These are phyloP conservation scores for Phallusia fumigata DNA, from an alignment of 23 tunicate genomes.

Conservation along the genomic window DNA sequence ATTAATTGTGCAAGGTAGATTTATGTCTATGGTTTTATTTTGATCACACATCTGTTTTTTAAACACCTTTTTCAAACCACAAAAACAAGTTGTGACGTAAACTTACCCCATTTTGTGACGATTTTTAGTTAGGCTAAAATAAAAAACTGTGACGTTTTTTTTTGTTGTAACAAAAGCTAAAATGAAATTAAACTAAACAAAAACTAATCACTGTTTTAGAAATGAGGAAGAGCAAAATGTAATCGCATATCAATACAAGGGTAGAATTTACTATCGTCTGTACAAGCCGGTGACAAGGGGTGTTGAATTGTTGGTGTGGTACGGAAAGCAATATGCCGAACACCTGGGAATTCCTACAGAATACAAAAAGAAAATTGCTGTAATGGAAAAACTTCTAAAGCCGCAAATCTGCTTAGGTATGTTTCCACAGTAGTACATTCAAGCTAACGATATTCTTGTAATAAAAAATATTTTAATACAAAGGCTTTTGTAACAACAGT, in stretches of 20 bases:
- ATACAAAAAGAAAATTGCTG: background rate
- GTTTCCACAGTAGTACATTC: background rate
- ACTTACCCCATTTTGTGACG: no score
- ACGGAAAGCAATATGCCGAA: constrained; percentile 72
- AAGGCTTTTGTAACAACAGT: no score
- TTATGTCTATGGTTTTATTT: background rate
- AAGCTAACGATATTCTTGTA: no score
- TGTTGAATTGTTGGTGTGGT: constrained; percentile 72
- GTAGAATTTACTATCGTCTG: constrained; percentile 50
- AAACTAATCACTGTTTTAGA: constrained; percentile 15
- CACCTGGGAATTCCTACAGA: constrained; percentile 53
- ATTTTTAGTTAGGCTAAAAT: no score
- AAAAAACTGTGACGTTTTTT: no score
- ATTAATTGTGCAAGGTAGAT: constrained; percentile 79
- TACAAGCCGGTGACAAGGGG: constrained; percentile 49
- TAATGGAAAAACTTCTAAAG: background rate
- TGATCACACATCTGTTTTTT: no score
- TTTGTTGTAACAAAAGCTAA: no score
- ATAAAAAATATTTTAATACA: no score
- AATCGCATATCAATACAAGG: constrained; percentile 56
- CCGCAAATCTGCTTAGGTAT: background rate
- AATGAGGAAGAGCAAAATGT: constrained; percentile 67
- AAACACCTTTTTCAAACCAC: no score
- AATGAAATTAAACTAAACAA: background rate
- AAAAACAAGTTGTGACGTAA: no score